Evolutionary conservation across 1,140 invertebrate species (phyloP), one percentile per base, ranked within the genome.

Genomic region (Armadillidium nasatum): DNA sequence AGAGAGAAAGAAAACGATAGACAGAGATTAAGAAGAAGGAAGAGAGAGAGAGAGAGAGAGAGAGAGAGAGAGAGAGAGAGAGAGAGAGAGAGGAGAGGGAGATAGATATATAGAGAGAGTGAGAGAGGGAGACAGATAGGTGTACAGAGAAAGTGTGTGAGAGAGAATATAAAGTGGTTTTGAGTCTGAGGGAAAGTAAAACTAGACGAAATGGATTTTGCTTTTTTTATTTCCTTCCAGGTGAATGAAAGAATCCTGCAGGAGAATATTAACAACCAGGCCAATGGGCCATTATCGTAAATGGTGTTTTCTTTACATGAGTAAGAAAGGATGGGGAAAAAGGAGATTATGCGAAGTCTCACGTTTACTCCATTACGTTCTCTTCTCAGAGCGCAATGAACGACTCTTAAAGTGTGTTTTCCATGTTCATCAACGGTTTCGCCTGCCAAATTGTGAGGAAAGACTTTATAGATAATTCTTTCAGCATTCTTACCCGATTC

Each of bases 201-300:
- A 50, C 9, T 50, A 50, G 15, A 50, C 9, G 9, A 15, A 50
- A 50, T 50, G 46, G 46, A 50, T 50, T 10, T 50, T 15, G 15
- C 46, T 50, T 50, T 50, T 15, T 10, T 50, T 50, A 9, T 50
- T 50, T n/a, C n/a, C n/a, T 50, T 50, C 9, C 46, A 50, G 46
- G 46, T 50, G 46, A 50, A 15, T 50, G 46, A 10, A 50, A 50
- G 46, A 50, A 50, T 50, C 46, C 15, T 15, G 15, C 15, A 50
- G 11, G 50, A 60, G 50, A 60, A 19, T 60, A 60, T 60, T 60
- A 60, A 60, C 50, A 60, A 19, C 46, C 46, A 60, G 50, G 50
- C 2, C 50, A 60, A 60, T 50, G 46, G 50, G 7, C 7, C 2
- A 2, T 60, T 60, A 60, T 4, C 50, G 7, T 19, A 60, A 4